These are phyloP conservation scores for Gnathonemus longibarbis DNA, from an alignment of 2,113 vertebrate species.

Conservation along the genomic window DNA sequence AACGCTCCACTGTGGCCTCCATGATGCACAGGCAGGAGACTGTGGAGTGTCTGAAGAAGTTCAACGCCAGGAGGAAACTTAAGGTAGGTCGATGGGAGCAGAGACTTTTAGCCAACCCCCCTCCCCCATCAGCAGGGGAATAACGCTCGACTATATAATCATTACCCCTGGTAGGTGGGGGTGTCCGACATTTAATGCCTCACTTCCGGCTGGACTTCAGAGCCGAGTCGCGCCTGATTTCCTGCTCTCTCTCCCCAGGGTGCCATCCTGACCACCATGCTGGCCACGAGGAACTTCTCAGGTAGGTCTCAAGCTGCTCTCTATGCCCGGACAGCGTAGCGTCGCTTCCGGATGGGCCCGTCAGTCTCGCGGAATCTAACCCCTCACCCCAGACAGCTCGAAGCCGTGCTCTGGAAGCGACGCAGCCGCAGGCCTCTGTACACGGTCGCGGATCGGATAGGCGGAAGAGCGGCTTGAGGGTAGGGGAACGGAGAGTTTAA, in stretches of 20 bases:
- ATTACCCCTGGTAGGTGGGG: conserved; percentile 13
- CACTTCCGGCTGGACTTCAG: conserved; percentile 8
- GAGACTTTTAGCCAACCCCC: not conserved
- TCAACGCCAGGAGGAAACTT: conserved; percentile 90
- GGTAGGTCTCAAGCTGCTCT: conserved; percentile 61
- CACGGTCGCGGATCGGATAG: not conserved
- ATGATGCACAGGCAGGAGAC: conserved; percentile 99
- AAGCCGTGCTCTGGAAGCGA: not conserved
- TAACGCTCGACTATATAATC: conserved; percentile 14
- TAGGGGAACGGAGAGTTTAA: not conserved
- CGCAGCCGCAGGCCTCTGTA: not conserved
- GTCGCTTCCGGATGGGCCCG: not conserved
- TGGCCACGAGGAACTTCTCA: conserved; percentile 96
- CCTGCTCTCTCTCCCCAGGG: conserved; percentile 58
- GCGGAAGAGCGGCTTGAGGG: not conserved
- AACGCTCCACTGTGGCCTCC: conserved; percentile 96
- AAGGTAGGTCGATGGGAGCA: conserved; percentile 62
- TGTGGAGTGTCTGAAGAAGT: conserved; percentile 96
- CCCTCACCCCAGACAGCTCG: not conserved
- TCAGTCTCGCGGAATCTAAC: not conserved
- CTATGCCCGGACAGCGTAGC: not conserved
- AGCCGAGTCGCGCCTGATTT: not conserved
- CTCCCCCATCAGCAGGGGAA: too few species aligned
- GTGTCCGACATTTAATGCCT: not conserved
- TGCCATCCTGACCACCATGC: conserved; percentile 92